Conservation (phyloP, 2,888 invertebrate genomes). For the Andricus curvator region DNA sequence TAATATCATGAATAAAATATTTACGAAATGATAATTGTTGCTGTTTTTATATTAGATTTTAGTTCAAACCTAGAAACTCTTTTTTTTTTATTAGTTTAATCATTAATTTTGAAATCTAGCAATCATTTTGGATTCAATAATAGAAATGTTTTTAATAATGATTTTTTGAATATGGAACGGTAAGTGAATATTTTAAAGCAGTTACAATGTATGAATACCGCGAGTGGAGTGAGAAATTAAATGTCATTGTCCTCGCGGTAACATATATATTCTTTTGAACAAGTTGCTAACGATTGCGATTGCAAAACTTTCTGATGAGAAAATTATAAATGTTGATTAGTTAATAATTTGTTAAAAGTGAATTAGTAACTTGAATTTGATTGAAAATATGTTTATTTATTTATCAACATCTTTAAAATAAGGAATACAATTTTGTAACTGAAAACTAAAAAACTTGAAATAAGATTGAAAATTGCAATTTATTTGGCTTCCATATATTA, state of each 20-base stretch:
- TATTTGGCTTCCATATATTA: neutral
- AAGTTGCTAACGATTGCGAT: neutral
- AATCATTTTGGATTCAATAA: neutral
- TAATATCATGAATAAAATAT: conserved; percentile 32
- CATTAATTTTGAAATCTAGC: neutral
- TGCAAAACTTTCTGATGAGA: neutral
- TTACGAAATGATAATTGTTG: conserved; percentile 5
- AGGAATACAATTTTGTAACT: neutral
- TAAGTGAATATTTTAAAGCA: conserved; percentile 9
- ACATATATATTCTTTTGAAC: neutral
- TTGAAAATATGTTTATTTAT: neutral
- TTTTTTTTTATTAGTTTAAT: neutral
- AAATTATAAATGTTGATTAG: neutral
- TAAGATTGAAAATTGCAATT: neutral
- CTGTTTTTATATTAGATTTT: neutral
- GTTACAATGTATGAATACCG: conserved; percentile 13
- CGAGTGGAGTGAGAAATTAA: conserved; percentile 15
- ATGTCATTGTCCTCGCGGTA: conserved; percentile 30
- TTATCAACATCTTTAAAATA: neutral
- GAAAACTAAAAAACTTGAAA: neutral
- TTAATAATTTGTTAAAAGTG: neutral
- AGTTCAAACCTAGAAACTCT: neutral
- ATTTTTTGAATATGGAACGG: neutral
- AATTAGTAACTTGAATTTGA: neutral
- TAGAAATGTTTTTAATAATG: neutral